Conservation (phyloP, 2,797 vertebrate genomes). For the Bryconaethiops microstoma region DNA sequence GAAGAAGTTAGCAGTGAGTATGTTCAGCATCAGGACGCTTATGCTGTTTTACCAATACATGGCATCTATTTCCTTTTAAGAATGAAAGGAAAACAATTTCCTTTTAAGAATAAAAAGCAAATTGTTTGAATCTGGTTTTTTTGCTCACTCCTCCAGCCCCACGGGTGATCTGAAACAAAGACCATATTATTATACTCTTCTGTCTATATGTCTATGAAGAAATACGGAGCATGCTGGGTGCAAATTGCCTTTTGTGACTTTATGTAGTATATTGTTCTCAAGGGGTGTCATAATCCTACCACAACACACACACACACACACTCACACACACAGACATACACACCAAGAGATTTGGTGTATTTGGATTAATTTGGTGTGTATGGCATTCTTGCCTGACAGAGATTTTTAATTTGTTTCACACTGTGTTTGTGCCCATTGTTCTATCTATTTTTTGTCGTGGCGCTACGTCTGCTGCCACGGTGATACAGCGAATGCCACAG, state of each 20-base stretch:
- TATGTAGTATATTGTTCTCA: constrained; percentile 19
- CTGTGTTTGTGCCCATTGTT: constrained; percentile 23
- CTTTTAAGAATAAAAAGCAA: not conserved
- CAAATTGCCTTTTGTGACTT: constrained; percentile 23
- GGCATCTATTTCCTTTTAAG: not conserved
- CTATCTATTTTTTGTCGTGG: constrained; percentile 28
- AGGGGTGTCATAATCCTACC: not conserved
- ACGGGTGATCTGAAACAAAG: not conserved
- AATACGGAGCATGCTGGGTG: not conserved
- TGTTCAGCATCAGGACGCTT: not conserved
- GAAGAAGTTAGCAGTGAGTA: not conserved
- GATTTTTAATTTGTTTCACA: constrained; percentile 46
- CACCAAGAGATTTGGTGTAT: constrained; percentile 12
- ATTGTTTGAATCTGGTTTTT: not conserved
- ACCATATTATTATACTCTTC: not conserved
- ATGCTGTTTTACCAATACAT: not conserved
- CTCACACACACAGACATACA: constrained; percentile 8
- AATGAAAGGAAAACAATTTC: not conserved
- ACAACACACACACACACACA: constrained; percentile 14
- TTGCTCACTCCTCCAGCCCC: not conserved
- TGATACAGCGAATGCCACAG: constrained; percentile 25
- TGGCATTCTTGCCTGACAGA: constrained; percentile 34
- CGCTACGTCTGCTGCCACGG: not conserved
- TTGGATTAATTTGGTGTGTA: constrained; percentile 34
- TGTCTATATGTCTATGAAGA: not conserved